These are phyloP conservation scores for Nezara viridula DNA, from an alignment of 2,888 invertebrate species.

Conservation along the genomic window DNA sequence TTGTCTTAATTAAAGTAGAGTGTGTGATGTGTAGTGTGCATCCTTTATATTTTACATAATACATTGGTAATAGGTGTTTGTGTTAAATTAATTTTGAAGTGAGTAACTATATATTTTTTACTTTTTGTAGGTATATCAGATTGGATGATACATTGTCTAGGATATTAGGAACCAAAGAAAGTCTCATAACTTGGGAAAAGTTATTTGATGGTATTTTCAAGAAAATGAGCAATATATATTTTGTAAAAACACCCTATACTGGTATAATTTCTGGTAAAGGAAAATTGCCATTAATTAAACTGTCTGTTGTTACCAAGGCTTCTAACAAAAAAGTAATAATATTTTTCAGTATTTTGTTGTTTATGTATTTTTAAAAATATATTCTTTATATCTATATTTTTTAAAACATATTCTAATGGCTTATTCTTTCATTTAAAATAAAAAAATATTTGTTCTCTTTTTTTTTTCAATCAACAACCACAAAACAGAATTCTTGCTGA, in stretches of 20 bases:
- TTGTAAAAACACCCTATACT: conserved; percentile 73
- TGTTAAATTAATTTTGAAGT: conserved; percentile 52
- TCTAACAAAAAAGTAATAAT: conserved; percentile 86
- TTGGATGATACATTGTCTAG: conserved; percentile 73
- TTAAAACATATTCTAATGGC: too few relatives aligned
- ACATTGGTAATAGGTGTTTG: too few relatives aligned
- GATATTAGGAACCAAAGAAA: conserved; percentile 70
- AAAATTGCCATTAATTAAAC: conserved; percentile 82
- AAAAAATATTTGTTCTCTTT: too few relatives aligned
- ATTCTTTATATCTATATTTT: too few relatives aligned
- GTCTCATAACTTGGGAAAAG: conserved; percentile 78
- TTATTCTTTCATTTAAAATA: not conserved
- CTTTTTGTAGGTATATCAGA: conserved; percentile 71
- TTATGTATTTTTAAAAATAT: not conserved
- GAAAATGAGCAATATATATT: conserved; percentile 81
- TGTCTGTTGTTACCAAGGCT: conserved; percentile 82
- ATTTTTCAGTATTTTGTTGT: not conserved
- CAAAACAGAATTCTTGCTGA: too few relatives aligned
- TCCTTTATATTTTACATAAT: not conserved
- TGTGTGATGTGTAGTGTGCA: not conserved
- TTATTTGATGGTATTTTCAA: conserved; percentile 76
- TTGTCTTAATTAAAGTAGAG: too few relatives aligned
- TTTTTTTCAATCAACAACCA: too few relatives aligned
- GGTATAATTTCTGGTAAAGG: conserved; percentile 71
- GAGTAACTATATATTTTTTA: not conserved